Conservation (phyloP, 2,888 invertebrate genomes). For the Saturnia pavonia region DNA sequence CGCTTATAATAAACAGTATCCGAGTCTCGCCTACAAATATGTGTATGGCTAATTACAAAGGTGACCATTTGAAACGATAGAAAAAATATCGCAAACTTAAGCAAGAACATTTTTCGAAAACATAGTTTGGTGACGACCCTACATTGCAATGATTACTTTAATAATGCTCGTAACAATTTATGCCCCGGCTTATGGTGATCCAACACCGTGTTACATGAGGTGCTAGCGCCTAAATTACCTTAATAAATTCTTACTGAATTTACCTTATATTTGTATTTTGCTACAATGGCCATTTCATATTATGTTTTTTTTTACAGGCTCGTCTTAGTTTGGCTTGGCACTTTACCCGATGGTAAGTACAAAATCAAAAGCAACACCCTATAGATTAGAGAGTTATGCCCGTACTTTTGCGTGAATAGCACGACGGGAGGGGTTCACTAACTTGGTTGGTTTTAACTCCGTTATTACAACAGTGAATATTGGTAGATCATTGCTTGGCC, state of each 20-base stretch:
- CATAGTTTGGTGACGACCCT: conserved; percentile 18
- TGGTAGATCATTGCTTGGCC: no score
- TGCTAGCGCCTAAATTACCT: conserved; percentile 16
- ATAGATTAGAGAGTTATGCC: no score
- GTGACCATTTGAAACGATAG: not conserved
- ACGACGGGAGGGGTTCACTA: no score
- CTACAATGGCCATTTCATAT: not conserved
- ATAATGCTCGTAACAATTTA: conserved; percentile 42
- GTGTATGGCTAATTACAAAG: no score
- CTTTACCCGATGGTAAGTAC: not conserved
- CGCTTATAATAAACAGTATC: no score
- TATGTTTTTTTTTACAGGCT: not conserved
- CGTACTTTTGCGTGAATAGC: no score
- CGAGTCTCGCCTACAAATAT: no score
- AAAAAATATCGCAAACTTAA: not conserved
- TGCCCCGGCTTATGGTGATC: conserved; percentile 43
- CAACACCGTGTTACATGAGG: conserved; percentile 29
- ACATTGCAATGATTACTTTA: conserved; percentile 30
- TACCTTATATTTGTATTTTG: not conserved
- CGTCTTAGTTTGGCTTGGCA: not conserved
- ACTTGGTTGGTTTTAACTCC: no score
- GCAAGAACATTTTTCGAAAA: not conserved
- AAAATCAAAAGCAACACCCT: no score
- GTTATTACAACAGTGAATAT: no score
- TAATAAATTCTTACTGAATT: conserved; percentile 16